A percentile compares a stretch with the other conserved stretches of the same genome.
Evolutionary conservation across 2,888 invertebrate genomes (phyloP).

Genomic region (Tetranychus truncatus): DNA sequence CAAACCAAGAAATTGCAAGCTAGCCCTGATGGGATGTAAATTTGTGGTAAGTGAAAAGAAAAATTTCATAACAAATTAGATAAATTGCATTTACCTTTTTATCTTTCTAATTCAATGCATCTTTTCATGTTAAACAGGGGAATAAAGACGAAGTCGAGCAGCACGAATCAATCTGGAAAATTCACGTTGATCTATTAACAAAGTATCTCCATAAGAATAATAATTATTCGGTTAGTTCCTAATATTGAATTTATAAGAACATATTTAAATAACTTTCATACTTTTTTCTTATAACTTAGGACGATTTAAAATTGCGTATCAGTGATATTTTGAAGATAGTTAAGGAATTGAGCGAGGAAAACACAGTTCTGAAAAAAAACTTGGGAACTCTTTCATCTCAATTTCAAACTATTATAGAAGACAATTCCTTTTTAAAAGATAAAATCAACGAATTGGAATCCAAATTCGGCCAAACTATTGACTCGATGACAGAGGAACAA

Average conservation of each 20-base stretch:
- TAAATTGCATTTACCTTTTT: not conserved
- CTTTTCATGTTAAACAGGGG: conserved; percentile 7
- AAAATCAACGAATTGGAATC: not conserved
- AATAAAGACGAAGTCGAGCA: conserved; percentile 14
- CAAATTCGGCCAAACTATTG: not conserved
- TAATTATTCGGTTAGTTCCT: not conserved
- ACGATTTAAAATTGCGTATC: conserved; percentile 15
- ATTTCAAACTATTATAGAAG: not conserved
- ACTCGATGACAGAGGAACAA: not conserved
- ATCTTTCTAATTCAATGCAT: not conserved
- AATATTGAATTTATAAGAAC: not conserved
- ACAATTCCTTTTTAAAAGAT: not conserved
- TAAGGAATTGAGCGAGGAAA: conserved; percentile 17
- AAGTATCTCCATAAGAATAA: not conserved
- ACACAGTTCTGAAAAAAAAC: not conserved
- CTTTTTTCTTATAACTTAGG: not conserved
- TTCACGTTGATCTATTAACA: conserved; percentile 13
- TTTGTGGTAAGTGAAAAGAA: conserved; percentile 12
- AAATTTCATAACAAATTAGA: not conserved
- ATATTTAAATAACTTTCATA: not conserved
- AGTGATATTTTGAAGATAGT: conserved; percentile 15
- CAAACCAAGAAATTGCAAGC: conserved; percentile 18
- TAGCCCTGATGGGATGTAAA: conserved; percentile 14
- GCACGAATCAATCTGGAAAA: conserved; percentile 17
- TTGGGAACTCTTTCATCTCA: not conserved